Conservation (phyloP, 2,888 invertebrate genomes). For the Platerodrilus igneus region DNA sequence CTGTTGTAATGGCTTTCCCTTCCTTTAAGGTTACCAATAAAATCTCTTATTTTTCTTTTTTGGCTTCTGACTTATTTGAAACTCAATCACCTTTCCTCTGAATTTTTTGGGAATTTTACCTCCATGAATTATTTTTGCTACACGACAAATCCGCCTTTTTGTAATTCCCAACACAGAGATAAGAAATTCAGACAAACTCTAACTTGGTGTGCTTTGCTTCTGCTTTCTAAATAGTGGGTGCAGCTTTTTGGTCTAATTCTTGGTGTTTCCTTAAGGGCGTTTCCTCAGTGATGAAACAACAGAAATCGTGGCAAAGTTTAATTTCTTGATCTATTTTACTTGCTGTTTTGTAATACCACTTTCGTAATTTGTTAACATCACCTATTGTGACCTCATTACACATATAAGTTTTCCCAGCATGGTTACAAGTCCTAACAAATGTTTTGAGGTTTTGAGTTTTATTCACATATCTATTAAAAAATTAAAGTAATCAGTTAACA, state of each 20-base stretch:
- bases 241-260: not conserved
- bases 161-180: slow-evolving; percentile 2
- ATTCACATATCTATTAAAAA: slow-evolving; percentile 2
- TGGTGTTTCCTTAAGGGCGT: not conserved
- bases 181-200: slow-evolving; percentile 2
- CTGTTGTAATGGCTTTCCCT: slow-evolving; percentile 15
- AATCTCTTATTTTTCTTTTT: slow-evolving; percentile 6
- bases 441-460: too few relatives aligned
- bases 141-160: slow-evolving; percentile 2
- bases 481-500: not conserved
- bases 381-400: not conserved
- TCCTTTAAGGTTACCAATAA: slow-evolving; percentile 8
- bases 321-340: slow-evolving; percentile 3
- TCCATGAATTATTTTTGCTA: slow-evolving; percentile 1
- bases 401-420: slow-evolving; percentile 3
- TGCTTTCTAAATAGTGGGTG: not conserved
- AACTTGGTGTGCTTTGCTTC: not conserved
- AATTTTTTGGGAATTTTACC: slow-evolving; percentile 5
- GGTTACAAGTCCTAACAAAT: slow-evolving; percentile 3
- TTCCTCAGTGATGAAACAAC: not conserved
- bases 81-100: slow-evolving; percentile 7
- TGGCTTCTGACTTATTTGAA: slow-evolving; percentile 5
- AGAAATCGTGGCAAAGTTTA: slow-evolving; percentile 4
- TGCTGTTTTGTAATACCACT: not conserved
- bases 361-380: not conserved